Conservation (phyloP, 2,797 vertebrate genomes). For the Acanthiza pusilla region DNA sequence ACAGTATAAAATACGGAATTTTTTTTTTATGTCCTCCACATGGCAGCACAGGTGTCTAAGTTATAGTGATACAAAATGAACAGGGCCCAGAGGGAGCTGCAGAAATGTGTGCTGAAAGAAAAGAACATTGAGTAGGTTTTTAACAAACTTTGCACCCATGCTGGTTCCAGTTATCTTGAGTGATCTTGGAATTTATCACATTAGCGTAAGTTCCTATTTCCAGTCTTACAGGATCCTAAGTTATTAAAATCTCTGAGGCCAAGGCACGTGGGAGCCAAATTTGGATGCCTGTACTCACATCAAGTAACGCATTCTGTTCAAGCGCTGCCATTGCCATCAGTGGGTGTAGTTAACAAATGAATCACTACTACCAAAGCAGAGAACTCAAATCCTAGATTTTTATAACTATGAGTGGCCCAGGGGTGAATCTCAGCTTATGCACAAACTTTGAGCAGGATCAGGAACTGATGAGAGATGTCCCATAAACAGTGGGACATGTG, state of each 20-base stretch:
- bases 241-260: conserved; percentile 31
- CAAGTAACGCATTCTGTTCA: conserved; percentile 52
- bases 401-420: neutral
- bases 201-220: conserved; percentile 26
- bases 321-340: conserved; percentile 16
- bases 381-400: neutral
- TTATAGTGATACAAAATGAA: neutral
- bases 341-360: conserved; percentile 37
- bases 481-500: neutral
- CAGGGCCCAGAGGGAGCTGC: neutral
- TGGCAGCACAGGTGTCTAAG: conserved; percentile 21
- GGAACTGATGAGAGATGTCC: neutral
- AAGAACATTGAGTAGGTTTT: conserved; percentile 15
- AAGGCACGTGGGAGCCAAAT: conserved; percentile 32
- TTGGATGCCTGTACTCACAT: conserved; percentile 34
- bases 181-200: conserved; percentile 32
- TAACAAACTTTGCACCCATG: conserved; percentile 14
- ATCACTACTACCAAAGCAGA: conserved; percentile 30
- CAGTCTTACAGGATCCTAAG: neutral
- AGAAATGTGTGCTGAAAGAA: conserved; percentile 8
- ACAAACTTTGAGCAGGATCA: neutral
- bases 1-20: neutral
- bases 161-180: neutral
- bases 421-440: neutral
- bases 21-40: conserved; percentile 19